Conservation (phyloP, 2,113 vertebrate species). For the Sclerurus mexicanus region DNA sequence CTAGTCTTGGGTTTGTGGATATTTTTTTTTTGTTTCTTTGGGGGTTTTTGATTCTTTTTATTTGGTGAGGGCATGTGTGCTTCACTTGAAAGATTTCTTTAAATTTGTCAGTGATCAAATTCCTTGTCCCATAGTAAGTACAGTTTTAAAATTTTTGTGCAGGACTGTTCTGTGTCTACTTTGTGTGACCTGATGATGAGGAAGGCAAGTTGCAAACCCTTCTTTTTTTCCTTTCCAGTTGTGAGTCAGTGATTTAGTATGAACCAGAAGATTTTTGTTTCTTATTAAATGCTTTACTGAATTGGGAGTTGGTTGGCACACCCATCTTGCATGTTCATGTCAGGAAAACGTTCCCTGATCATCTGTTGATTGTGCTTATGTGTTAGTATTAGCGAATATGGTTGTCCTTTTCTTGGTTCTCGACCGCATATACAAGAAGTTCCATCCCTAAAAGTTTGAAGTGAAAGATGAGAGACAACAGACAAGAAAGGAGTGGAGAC, state of each 20-base stretch:
- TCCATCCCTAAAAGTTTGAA: not conserved
- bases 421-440: not conserved
- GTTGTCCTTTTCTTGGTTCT: not conserved
- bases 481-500: not conserved
- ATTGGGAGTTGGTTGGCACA: not conserved
- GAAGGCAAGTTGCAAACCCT: not conserved
- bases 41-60: not conserved
- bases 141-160: not conserved
- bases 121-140: not conserved
- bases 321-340: not conserved
- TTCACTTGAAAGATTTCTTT: not conserved
- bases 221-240: not conserved
- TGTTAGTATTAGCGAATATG: not conserved
- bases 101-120: not conserved
- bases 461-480: not conserved
- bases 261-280: not conserved
- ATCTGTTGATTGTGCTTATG: not conserved
- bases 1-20: not conserved
- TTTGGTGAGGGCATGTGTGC: not conserved
- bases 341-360: not conserved
- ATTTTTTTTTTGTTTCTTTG: not conserved
- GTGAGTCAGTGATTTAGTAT: not conserved
- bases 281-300: not conserved
- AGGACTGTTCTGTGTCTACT: not conserved
- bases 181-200: not conserved